Conservation (phyloP, 2,113 vertebrate genomes). For the Smithornis capensis region DNA sequence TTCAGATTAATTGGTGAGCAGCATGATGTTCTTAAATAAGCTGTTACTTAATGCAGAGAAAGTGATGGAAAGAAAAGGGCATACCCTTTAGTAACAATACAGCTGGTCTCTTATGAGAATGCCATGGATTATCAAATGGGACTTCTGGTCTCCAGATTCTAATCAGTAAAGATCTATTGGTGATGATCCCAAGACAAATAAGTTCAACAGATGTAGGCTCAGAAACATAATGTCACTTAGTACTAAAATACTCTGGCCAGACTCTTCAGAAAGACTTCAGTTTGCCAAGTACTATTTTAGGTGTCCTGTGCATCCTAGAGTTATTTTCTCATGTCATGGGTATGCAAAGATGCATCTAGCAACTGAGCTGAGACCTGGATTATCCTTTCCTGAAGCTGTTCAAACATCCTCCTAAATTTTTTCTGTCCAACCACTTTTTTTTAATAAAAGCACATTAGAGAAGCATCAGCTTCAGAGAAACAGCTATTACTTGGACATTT, state of each 20-base stretch:
- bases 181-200: not conserved
- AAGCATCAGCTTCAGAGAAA: not conserved
- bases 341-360: not conserved
- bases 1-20: not conserved
- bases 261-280: not conserved
- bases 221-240: not conserved
- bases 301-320: not conserved
- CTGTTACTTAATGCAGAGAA: not conserved
- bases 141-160: not conserved
- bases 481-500: not conserved
- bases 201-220: not conserved
- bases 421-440: not conserved
- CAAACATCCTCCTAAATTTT: not conserved
- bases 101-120: not conserved
- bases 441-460: not conserved
- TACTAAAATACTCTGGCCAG: not conserved
- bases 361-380: not conserved
- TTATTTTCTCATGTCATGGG: not conserved
- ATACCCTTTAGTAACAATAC: not conserved
- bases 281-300: not conserved
- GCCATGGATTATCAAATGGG: not conserved
- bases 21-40: not conserved
- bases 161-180: not conserved
- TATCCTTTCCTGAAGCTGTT: not conserved
- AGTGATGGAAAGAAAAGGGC: not conserved